These are phyloP conservation scores for Panagrolaimus sp. DNA, from an alignment of 1,140 invertebrate genomes.

Conservation along the genomic window DNA sequence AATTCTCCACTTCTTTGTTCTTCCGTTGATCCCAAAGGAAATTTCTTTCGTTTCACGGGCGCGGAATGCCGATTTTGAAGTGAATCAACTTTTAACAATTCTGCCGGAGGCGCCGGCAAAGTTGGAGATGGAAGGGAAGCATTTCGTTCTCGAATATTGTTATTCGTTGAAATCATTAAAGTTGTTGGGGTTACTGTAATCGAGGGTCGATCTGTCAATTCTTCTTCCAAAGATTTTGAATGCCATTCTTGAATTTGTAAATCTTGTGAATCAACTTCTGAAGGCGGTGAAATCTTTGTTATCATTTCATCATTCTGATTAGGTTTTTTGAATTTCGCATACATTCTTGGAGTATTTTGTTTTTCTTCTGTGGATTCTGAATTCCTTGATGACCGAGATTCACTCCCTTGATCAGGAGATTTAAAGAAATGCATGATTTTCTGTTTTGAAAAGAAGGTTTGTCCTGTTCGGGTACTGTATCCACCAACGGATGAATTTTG, in stretches of 20 bases:
- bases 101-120: too few relatives aligned
- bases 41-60: conserved; percentile 6
- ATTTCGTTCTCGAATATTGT: too few relatives aligned
- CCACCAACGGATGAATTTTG: neutral
- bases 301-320: too few relatives aligned
- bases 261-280: too few relatives aligned
- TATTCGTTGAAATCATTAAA: too few relatives aligned
- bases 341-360: too few relatives aligned
- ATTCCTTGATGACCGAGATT: neutral
- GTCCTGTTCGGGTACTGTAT: neutral
- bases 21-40: conserved; percentile 2
- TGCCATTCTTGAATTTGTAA: too few relatives aligned
- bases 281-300: too few relatives aligned
- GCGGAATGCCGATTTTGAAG: conserved; percentile 10
- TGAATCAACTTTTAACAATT: neutral
- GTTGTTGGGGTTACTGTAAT: neutral
- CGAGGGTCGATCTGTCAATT: neutral
- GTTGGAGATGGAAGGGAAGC: too few relatives aligned
- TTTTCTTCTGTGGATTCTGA: neutral
- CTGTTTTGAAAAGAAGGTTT: conserved; percentile 3
- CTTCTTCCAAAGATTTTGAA: too few relatives aligned
- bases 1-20: neutral
- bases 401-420: neutral
- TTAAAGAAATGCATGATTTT: conserved; percentile 7
- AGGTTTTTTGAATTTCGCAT: too few relatives aligned